Evolutionary conservation across 2,113 vertebrate genomes (phyloP).

Genomic region (rat (Rattus norvegicus)): GRCr8 NC_086039.1:128146501-128147000

Average conservation of each 20-base stretch:
- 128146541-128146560: not conserved
- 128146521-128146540: not conserved
- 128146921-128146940: not conserved
- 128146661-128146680: not conserved
- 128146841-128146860: no score
- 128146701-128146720: no score
- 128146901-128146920: not conserved
- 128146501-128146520: not conserved
- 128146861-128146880: no score
- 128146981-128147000: not conserved
- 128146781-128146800: not conserved
- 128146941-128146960: not conserved
- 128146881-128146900: not conserved
- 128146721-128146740: not conserved
- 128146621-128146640: not conserved
- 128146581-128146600: not conserved
- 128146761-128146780: no score
- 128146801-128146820: not conserved
- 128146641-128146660: not conserved
- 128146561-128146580: not conserved
- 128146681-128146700: not conserved
- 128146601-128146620: not conserved
- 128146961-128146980: not conserved
- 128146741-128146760: no score
- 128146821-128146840: not conserved